A percentile compares a stretch with the other conserved stretches of the same genome.
These are phyloP conservation scores for Buteo buteo DNA, from an alignment of 2,113 vertebrate genomes.

Conservation along the genomic window DNA sequence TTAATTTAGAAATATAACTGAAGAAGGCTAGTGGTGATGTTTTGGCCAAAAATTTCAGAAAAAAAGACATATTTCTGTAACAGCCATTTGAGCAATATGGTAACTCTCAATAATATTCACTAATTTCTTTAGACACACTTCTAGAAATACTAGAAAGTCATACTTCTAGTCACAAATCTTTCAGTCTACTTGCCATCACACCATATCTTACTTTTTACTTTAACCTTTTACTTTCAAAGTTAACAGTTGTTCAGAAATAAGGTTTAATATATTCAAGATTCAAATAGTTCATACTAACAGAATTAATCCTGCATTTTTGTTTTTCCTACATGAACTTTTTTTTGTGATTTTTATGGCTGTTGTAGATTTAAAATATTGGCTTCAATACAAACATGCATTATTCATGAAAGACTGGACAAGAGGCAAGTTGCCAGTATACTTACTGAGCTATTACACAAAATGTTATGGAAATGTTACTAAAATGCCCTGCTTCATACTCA, in stretches of 20 bases:
- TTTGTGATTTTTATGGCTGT: conserved; percentile 7
- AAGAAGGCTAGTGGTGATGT: background rate
- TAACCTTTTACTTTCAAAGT: background rate
- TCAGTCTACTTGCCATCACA: background rate
- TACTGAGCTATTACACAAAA: background rate
- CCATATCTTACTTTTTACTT: background rate
- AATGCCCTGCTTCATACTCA: background rate
- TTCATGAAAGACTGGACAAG: conserved; percentile 7
- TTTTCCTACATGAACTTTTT: conserved; percentile 22
- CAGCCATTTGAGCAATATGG: background rate
- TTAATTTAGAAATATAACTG: background rate
- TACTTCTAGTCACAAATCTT: background rate
- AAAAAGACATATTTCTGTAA: background rate
- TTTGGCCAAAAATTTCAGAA: background rate
- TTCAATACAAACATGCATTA: background rate
- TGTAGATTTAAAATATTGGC: conserved; percentile 8
- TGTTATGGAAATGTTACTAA: background rate
- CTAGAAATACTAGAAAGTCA: background rate
- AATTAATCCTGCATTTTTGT: background rate
- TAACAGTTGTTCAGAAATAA: background rate
- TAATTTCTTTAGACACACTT: background rate
- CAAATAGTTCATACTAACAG: background rate
- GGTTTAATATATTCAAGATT: conserved; percentile 5
- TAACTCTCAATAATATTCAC: background rate
- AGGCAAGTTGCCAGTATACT: background rate